A percentile compares a stretch with the other conserved stretches of the same genome.
phyloP scores from a whole-genome alignment of 2,113 vertebrate genomes.

The Oostethus manadensis region DNA sequence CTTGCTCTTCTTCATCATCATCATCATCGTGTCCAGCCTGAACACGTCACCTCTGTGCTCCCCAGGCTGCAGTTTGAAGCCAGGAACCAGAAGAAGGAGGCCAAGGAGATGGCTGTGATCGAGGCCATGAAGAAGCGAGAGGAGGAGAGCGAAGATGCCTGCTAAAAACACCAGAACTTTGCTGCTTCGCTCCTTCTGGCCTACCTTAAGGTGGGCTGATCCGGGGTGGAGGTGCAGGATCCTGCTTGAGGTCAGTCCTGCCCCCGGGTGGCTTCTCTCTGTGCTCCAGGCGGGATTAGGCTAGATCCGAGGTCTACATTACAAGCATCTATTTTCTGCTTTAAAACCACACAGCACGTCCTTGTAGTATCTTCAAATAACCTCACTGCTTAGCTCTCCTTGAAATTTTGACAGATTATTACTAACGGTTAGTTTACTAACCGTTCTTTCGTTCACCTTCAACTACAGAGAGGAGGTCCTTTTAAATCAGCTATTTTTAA shows the following conservation, averaged over 20 bases:
- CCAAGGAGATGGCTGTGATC: slow-evolving; percentile 88
- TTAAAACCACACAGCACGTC: background rate
- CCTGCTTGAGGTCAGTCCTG: slow-evolving; percentile 7
- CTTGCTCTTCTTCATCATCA: background rate
- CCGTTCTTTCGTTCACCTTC: slow-evolving; percentile 9
- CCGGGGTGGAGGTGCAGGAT: background rate
- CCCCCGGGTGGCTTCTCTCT: slow-evolving; percentile 12
- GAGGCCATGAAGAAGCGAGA: slow-evolving; percentile 78
- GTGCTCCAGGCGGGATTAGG: background rate
- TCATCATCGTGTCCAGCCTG: background rate
- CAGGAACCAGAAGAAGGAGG: slow-evolving; percentile 96
- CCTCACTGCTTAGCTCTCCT: background rate
- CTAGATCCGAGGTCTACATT: background rate
- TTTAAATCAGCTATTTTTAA: slow-evolving; percentile 18
- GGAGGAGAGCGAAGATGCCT: slow-evolving; percentile 36
- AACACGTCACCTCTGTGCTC: background rate
- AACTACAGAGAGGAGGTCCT: background rate
- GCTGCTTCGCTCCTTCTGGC: slow-evolving; percentile 1
- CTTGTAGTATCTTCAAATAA: background rate
- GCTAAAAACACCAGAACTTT: slow-evolving; percentile 21
- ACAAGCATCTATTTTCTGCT: background rate
- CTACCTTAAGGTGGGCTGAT: slow-evolving; percentile 1
- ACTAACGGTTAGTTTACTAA: background rate
- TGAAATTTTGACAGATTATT: background rate
- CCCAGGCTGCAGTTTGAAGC: slow-evolving; percentile 90